Conservation (phyloP, 2,888 invertebrate species). For the Candidula unifasciata region DNA sequence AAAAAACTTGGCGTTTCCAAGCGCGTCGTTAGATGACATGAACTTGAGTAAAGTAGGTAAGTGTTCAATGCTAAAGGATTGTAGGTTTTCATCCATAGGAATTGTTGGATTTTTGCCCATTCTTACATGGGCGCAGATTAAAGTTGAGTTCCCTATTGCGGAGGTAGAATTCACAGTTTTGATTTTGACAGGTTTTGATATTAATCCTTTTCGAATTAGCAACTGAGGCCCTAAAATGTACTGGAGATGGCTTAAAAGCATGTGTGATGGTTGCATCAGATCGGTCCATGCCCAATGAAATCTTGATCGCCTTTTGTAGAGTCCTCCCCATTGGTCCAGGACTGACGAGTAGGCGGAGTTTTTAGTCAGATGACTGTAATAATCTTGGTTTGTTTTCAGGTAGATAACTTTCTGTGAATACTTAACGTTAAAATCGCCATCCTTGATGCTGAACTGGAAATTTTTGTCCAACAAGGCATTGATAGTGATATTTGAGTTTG, state of each 20-base stretch:
- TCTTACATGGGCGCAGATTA: slow-evolving; percentile 57
- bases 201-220: slow-evolving; percentile 21
- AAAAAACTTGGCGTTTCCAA: slow-evolving; percentile 29
- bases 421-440: slow-evolving; percentile 49
- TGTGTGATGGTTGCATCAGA: slow-evolving; percentile 44
- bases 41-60: slow-evolving; percentile 23
- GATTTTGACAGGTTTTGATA: not conserved
- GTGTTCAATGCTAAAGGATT: slow-evolving; percentile 15
- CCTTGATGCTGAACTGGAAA: slow-evolving; percentile 13
- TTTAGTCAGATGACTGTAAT: slow-evolving; percentile 30
- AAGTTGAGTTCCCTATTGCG: not conserved
- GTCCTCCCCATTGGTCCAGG: slow-evolving; percentile 34
- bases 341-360: slow-evolving; percentile 39
- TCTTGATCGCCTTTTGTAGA: slow-evolving; percentile 3
- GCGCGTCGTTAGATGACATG: slow-evolving; percentile 22
- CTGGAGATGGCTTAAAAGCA: slow-evolving; percentile 29
- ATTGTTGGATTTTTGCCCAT: slow-evolving; percentile 55
- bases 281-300: slow-evolving; percentile 51
- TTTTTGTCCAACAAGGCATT: not conserved
- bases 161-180: not conserved
- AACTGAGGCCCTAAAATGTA: slow-evolving; percentile 31
- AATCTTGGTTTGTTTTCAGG: slow-evolving; percentile 55
- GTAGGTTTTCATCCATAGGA: slow-evolving; percentile 45
- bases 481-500: not conserved
- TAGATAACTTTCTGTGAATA: slow-evolving; percentile 53